These are phyloP conservation scores for Parasteatoda lunata DNA, from an alignment of 2,888 invertebrate species.

Conservation along the genomic window DNA sequence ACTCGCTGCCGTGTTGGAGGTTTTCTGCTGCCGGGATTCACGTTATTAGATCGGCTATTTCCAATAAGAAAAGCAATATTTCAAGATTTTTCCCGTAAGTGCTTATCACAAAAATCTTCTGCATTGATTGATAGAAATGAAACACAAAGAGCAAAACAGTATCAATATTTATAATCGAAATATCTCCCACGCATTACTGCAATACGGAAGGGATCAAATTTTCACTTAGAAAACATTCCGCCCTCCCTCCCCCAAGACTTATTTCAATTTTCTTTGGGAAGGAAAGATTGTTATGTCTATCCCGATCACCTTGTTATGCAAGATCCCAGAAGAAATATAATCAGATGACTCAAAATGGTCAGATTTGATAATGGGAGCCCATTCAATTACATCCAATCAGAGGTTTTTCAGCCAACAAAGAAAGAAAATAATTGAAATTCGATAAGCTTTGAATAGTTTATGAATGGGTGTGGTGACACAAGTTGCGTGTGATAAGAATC, in stretches of 20 bases:
- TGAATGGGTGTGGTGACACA: slow-evolving; percentile 34
- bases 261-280: background rate
- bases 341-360: background rate
- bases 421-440: slow-evolving; percentile 33
- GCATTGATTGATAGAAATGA: too few relatives aligned
- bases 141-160: too few relatives aligned
- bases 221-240: too few relatives aligned
- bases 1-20: too few relatives aligned
- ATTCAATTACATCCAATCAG: background rate
- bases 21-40: too few relatives aligned
- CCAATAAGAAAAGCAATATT: too few relatives aligned
- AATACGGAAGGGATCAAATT: too few relatives aligned
- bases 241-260: background rate
- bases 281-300: background rate
- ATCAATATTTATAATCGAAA: too few relatives aligned
- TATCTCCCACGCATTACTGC: too few relatives aligned
- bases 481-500: slow-evolving; percentile 20
- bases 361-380: background rate
- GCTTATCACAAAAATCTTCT: too few relatives aligned
- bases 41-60: too few relatives aligned
- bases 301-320: background rate
- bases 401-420: background rate
- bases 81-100: too few relatives aligned
- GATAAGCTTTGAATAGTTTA: slow-evolving; percentile 36
- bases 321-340: background rate